These are phyloP conservation scores for Heliconius nattereri DNA, from an alignment of 1,140 invertebrate species.

Conservation along the genomic window DNA sequence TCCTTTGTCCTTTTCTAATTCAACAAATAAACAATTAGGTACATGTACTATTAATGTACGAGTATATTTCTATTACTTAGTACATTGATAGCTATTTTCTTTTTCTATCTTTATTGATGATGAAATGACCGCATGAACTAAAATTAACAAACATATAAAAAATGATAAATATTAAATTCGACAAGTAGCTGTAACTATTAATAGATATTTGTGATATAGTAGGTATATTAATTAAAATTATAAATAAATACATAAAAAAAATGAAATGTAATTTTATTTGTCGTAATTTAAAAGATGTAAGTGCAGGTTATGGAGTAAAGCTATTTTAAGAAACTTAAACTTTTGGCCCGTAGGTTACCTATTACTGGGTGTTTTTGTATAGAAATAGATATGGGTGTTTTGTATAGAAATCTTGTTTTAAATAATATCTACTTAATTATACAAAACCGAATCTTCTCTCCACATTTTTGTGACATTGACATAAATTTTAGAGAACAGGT, in stretches of 20 bases:
- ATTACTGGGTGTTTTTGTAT: too few relatives aligned
- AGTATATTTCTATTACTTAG: background rate
- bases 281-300: background rate
- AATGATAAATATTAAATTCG: background rate
- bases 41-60: background rate
- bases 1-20: background rate
- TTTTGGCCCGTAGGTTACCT: too few relatives aligned
- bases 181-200: too few relatives aligned
- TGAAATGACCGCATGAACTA: background rate
- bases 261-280: background rate
- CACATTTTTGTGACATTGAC: constrained; percentile 67
- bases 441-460: constrained; percentile 47
- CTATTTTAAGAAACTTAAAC: too few relatives aligned
- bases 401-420: too few relatives aligned
- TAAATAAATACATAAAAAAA: too few relatives aligned
- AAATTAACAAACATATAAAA: background rate
- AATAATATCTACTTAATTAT: background rate
- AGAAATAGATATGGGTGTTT: too few relatives aligned
- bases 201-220: too few relatives aligned
- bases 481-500: constrained; percentile 68
- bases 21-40: background rate
- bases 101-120: too few relatives aligned
- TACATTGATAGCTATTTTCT: background rate
- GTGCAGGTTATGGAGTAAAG: too few relatives aligned
- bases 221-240: too few relatives aligned